Base-by-base conservation (phyloP, 1,140 invertebrate species). In the Cecropterus lyciades region DNA sequence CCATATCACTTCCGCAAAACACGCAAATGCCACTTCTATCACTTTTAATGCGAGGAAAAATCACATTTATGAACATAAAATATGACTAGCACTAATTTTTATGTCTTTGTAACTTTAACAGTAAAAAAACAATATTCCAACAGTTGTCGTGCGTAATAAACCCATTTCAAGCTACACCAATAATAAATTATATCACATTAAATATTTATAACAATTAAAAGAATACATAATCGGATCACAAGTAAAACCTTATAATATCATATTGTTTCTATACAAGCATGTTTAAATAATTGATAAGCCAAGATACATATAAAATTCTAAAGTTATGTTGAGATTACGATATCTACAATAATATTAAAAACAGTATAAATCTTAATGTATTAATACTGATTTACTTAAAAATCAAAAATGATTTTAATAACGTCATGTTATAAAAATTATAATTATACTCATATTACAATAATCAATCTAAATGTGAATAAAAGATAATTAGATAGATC, bases 81-180 rank as follows among this genome's bases (percentile, higher is more conserved):
- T 68, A 79, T 84, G 79, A 84, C 81, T 84, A 84, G 81, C 73
- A 65, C 67, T 75, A 72, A 73, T 71, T 72, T 40, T 64, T 62
- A 60, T 16, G 57, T 49, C 43, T 60, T 60, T 60, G 57, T 60
- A 49, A 30, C 30, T 49, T 49, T 6, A 13, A 62, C 30, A 62
- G 33, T 10, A 20, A 48, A 20, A 48, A 62, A 15, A 52, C 27
- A 53, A 59, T 27, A 59, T 14, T 45, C 9, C 15, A 57, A 52
- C 7, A 15, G 7, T 15, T 52, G 27, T 48, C 27, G 14, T 24
- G 30, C 16, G 27, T 13, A n/a, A 30, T 59, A 62, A 37, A 16
- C 16, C 14, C 46, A 48, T 46, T 45, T 33, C 20, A 51, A 37
- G 52, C 24, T 16, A 10, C 17, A 37, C 55, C 37, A 33, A 65